A percentile compares a stretch with the other conserved stretches of the same genome.
Conservation (phyloP, 2,797 vertebrate species). For the Coluber constrictor region DNA sequence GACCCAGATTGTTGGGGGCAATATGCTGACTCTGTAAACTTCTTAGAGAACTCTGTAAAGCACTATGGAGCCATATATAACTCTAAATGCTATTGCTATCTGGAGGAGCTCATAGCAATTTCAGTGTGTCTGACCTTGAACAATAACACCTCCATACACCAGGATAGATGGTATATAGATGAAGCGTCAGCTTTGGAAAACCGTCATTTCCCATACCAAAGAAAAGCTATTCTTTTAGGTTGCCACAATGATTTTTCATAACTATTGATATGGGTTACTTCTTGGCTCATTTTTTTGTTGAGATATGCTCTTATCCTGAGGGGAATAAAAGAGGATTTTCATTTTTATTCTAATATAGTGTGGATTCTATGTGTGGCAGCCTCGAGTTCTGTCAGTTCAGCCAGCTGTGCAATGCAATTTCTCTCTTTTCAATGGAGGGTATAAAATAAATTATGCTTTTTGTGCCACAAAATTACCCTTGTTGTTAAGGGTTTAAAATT, state of each 20-base stretch:
- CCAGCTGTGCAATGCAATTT: slow-evolving; percentile 35
- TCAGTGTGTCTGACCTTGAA: neutral
- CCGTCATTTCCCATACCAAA: neutral
- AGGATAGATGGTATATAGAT: neutral
- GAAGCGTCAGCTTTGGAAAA: neutral
- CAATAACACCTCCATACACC: neutral
- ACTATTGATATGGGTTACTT: neutral
- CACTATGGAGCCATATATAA: no score
- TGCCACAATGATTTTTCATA: neutral
- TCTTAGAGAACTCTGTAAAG: no score
- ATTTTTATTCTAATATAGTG: neutral
- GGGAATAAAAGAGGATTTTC: neutral
- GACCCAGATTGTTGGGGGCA: no score
- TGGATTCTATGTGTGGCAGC: neutral
- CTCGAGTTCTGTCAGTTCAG: neutral
- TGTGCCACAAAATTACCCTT: slow-evolving; percentile 19
- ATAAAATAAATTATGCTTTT: slow-evolving; percentile 39
- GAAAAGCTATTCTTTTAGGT: neutral
- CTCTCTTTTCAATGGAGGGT: slow-evolving; percentile 23
- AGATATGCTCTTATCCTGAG: slow-evolving; percentile 18
- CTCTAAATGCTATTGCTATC: no score
- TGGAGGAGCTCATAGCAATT: neutral
- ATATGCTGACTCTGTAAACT: no score
- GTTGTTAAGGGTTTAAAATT: slow-evolving; percentile 21
- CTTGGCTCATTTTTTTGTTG: slow-evolving; percentile 13